Evolutionary conservation across 2,888 invertebrate species (phyloP), one percentile per base, ranked within the genome.

Genomic region (Shargacucullia verbasci): DNA sequence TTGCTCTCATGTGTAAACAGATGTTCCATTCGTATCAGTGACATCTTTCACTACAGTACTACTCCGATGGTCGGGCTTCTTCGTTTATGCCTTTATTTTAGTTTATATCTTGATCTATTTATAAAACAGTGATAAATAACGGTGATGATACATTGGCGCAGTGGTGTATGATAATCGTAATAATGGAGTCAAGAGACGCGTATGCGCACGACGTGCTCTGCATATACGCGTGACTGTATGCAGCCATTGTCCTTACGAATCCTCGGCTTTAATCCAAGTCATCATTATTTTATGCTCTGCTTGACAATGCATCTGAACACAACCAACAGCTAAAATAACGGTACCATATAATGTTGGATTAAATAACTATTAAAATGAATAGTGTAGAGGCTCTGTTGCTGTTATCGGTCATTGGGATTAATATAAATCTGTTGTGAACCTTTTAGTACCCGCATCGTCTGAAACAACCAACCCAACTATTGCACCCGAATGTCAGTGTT

Each of bases 171-270:
- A 56, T 72, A 54, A 48, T 68, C 46, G 46, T 64, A 47, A 49
- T 62, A 60, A 50, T 52, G 48, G 49, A 54, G 57, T 45, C 54
- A 41, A 4, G 48, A 29, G 61, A 59, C 55, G 39, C 27, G 58
- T 73, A 33, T 33, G 35, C n/a, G 35, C n/a, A 29, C 40, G 73
- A 81, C 82, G 82, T 84, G 84, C 55, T 29, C 52, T 48, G 80
- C 78, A 78, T 78, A 60, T 59, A 76, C 71, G 70, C 84, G 83
- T 82, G 81, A 79, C 57, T 79, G 78, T 81, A 86, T 84, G 85
- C 73, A 61, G 52, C 77, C 68, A 77, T 78, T 78, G 77, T 70
- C 63, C 69, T 63, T 59, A 33, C 33, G 37, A 37, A 29, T 43
- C 59, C 46, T 57, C 58, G 11, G 39, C 37, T 44, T 57, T 66